Percentiles rank a stretch among this genome's conserved stretches.
These are phyloP conservation scores for Euthynnus affinis DNA, from an alignment of 2,797 vertebrate genomes.

Conservation along the genomic window DNA sequence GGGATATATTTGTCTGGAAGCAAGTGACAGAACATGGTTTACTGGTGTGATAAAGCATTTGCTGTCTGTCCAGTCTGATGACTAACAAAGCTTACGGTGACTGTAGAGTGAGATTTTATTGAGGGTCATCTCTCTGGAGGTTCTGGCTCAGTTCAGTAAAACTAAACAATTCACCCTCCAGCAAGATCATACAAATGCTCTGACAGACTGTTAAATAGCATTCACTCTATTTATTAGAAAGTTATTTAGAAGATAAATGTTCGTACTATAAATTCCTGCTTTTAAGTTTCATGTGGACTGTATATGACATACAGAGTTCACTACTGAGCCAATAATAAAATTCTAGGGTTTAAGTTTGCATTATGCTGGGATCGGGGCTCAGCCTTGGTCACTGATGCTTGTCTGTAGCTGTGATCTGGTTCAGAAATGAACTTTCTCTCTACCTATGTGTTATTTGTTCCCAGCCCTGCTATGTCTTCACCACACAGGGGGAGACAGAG, in stretches of 20 bases:
- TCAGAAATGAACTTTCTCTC: slow-evolving; percentile 5
- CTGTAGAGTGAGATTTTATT: neutral
- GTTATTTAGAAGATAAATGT: no score
- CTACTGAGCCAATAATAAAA: no score
- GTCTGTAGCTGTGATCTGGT: slow-evolving; percentile 12
- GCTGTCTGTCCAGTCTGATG: neutral
- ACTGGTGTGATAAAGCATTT: neutral
- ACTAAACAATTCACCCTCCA: neutral
- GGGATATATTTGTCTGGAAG: neutral
- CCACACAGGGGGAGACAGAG: neutral
- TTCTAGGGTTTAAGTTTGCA: neutral
- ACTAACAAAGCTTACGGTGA: neutral
- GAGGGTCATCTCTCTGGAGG: neutral
- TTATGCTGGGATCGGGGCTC: neutral
- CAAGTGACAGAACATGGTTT: neutral
- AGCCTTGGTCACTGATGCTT: neutral
- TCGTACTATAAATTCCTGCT: no score
- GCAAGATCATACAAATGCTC: neutral
- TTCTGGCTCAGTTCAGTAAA: neutral
- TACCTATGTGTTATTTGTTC: neutral
- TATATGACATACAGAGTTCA: neutral
- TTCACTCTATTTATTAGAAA: no score
- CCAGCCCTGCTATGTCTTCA: no score
- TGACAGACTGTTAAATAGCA: neutral
- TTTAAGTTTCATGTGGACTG: neutral